These are phyloP conservation scores for Rhyzopertha dominica DNA, from an alignment of 1,140 invertebrate species.

Conservation along the genomic window DNA sequence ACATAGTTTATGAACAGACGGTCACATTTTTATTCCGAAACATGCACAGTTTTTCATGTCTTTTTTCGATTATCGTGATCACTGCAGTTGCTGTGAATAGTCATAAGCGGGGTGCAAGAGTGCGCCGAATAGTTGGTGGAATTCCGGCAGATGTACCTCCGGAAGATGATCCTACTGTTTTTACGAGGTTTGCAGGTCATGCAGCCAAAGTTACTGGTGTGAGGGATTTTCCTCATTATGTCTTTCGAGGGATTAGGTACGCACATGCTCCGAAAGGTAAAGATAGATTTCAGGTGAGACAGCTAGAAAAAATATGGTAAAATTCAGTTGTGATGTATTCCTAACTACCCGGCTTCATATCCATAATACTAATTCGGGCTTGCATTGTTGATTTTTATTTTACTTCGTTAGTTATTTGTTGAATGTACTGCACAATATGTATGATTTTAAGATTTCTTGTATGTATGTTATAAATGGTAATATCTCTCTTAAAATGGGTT, in stretches of 20 bases:
- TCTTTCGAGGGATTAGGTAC: constrained; percentile 67
- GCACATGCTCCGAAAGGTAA: constrained; percentile 62
- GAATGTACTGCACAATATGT: too few species aligned
- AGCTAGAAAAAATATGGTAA: too few species aligned
- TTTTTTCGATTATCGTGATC: constrained; percentile 3
- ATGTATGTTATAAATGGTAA: too few species aligned
- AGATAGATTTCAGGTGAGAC: constrained; percentile 58
- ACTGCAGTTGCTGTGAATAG: not conserved
- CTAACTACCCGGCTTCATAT: not conserved
- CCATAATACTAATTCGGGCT: not conserved
- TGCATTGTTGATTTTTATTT: too few species aligned
- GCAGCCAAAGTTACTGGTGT: constrained; percentile 51
- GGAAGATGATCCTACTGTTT: constrained; percentile 57
- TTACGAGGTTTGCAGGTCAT: constrained; percentile 49
- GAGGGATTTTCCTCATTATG: constrained; percentile 50
- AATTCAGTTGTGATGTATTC: not conserved
- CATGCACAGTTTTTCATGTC: too few species aligned
- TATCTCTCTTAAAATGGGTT: too few species aligned
- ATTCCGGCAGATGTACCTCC: constrained; percentile 51
- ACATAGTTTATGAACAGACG: too few species aligned
- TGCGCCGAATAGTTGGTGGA: constrained; percentile 57
- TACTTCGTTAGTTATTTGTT: too few species aligned
- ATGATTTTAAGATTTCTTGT: too few species aligned
- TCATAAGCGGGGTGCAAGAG: constrained; percentile 28
- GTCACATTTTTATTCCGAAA: too few species aligned